Conservation (phyloP, 1,140 invertebrate species). For the Mizuhopecten yessoensis region DNA sequence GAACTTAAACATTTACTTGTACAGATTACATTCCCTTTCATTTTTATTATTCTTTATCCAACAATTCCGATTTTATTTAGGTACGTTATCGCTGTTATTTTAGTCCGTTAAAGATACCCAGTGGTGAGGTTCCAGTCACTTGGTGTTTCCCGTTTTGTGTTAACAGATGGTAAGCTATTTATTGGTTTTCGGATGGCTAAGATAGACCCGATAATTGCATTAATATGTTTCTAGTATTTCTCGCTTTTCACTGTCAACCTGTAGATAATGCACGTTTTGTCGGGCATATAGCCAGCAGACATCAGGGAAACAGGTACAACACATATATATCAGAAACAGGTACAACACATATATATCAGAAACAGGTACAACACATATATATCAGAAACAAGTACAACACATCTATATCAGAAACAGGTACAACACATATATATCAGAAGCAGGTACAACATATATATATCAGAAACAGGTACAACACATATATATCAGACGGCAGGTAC, state of each 20-base stretch:
- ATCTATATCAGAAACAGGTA: too few relatives aligned
- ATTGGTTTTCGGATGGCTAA: neutral
- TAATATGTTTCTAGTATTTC: neutral
- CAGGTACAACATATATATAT: too few relatives aligned
- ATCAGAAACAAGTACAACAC: too few relatives aligned
- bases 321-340: too few relatives aligned
- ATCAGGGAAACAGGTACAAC: too few relatives aligned
- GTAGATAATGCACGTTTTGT: too few relatives aligned
- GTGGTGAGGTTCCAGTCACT: neutral
- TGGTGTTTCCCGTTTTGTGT: neutral
- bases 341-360: too few relatives aligned
- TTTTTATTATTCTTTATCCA: neutral
- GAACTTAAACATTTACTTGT: neutral
- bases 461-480: too few relatives aligned
- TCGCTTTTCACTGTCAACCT: too few relatives aligned
- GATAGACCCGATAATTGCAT: neutral
- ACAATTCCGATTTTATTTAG: neutral
- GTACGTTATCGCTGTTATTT: neutral
- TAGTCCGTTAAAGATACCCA: neutral
- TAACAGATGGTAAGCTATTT: constrained; percentile 25
- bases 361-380: too few relatives aligned
- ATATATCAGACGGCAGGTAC: too few relatives aligned
- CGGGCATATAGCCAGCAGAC: neutral
- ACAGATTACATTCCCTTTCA: neutral
- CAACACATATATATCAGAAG: too few relatives aligned